Conservation (phyloP, 64 coral and sea anemone species). For the Dendronephthya gigantea region DNA sequence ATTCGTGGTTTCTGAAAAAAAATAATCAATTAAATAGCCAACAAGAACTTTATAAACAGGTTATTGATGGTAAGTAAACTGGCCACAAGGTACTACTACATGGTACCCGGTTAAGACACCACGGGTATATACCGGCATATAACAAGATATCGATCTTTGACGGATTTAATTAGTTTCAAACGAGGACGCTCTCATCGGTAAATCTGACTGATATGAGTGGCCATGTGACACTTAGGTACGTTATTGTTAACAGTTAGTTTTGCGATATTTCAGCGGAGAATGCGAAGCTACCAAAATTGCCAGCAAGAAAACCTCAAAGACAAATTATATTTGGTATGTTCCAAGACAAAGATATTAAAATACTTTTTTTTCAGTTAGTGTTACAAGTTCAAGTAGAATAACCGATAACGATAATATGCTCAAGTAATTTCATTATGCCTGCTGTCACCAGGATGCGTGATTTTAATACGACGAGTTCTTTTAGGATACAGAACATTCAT, state of each 20-base stretch:
- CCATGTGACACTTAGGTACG: too few species aligned
- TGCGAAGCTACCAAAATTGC: neutral
- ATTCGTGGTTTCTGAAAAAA: neutral
- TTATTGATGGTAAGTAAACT: neutral
- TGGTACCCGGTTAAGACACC: too few species aligned
- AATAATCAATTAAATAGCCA: neutral
- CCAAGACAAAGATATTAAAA: neutral
- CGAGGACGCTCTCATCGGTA: too few species aligned
- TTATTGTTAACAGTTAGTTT: neutral
- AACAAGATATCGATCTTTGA: too few species aligned
- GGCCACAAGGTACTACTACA: too few species aligned
- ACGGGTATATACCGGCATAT: too few species aligned
- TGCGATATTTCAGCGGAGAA: neutral
- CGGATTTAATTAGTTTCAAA: too few species aligned
- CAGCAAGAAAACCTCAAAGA: neutral
- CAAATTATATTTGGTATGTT: neutral
- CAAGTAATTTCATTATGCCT: too few species aligned
- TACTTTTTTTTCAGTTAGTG: neutral
- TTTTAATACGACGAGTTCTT: too few species aligned
- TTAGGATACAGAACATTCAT: neutral
- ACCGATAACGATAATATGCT: too few species aligned
- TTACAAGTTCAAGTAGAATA: neutral
- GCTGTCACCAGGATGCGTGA: too few species aligned
- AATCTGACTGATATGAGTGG: too few species aligned
- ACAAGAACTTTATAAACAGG: neutral